Evolutionary conservation across 2,888 invertebrate species (phyloP).

Genomic region (Malthinus flaveolus): DNA sequence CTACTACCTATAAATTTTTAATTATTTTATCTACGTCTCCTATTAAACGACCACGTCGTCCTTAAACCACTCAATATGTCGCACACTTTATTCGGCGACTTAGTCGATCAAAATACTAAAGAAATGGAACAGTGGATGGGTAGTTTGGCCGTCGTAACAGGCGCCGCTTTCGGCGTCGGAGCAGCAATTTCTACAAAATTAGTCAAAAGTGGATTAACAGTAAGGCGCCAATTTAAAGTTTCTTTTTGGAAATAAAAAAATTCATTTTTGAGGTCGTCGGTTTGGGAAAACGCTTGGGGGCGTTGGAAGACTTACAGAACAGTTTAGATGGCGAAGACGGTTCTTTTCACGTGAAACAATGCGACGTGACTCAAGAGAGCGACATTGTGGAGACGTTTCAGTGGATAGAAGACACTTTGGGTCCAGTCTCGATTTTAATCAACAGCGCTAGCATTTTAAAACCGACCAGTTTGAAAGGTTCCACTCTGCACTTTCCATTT

Average conservation of each 20-base stretch:
- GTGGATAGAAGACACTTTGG: slow-evolving; percentile 22
- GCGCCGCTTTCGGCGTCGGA: slow-evolving; percentile 17
- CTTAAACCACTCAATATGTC: neutral
- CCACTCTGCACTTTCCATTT: neutral
- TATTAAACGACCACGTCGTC: too few species aligned
- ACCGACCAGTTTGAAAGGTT: slow-evolving; percentile 21
- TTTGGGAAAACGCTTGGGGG: slow-evolving; percentile 16
- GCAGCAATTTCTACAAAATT: slow-evolving; percentile 14
- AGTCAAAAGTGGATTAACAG: slow-evolving; percentile 20
- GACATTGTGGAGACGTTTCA: slow-evolving; percentile 16
- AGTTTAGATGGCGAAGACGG: slow-evolving; percentile 14
- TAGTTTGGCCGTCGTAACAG: slow-evolving; percentile 23
- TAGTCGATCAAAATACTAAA: slow-evolving; percentile 15
- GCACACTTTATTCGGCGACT: slow-evolving; percentile 18
- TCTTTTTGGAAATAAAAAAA: neutral
- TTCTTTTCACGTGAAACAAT: slow-evolving; percentile 17
- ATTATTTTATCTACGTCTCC: neutral
- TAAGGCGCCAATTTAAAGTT: neutral
- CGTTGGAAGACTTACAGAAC: slow-evolving; percentile 15
- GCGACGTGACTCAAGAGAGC: slow-evolving; percentile 18
- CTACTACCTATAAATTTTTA: neutral
- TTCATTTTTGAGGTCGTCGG: slow-evolving; percentile 21
- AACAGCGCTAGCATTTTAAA: slow-evolving; percentile 19
- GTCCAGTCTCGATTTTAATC: slow-evolving; percentile 21
- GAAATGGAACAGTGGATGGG: slow-evolving; percentile 27